Percentiles rank a stretch among this genome's conserved stretches.
Conservation (phyloP, 2,888 invertebrate genomes). For the Polylopha cassiicola region DNA sequence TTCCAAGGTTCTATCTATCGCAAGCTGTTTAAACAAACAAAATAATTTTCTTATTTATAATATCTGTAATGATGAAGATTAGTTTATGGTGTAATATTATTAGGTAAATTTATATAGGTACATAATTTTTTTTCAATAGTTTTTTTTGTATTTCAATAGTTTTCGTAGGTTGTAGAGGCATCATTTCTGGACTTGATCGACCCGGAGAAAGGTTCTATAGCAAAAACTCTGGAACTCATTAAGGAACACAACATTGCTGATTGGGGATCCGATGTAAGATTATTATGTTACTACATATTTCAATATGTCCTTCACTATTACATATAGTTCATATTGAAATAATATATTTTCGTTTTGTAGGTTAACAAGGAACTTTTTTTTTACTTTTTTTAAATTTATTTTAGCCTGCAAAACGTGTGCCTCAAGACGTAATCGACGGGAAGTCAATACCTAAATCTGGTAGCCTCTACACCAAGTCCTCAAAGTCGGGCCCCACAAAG, state of each 20-base stretch:
- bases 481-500: constrained; percentile 55
- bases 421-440: constrained; percentile 76
- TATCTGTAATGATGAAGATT: no score
- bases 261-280: constrained; percentile 90
- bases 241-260: constrained; percentile 84
- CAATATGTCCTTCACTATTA: neutral
- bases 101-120: no score
- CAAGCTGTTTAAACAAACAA: no score
- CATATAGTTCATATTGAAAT: neutral
- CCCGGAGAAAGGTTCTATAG: constrained; percentile 74
- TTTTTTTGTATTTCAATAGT: constrained; percentile 4
- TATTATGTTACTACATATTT: neutral
- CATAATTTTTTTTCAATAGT: no score
- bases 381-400: constrained; percentile 17
- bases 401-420: constrained; percentile 67
- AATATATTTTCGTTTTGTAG: constrained; percentile 4
- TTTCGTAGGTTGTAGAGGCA: constrained; percentile 81
- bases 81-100: no score
- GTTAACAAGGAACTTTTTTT: neutral
- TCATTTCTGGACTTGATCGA: constrained; percentile 84
- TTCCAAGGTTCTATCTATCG: no score
- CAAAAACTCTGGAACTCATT: constrained; percentile 80
- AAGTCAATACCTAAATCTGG: constrained; percentile 75
- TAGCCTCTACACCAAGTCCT: constrained; percentile 75
- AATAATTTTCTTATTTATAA: no score